Evolutionary conservation across 2,888 invertebrate species (phyloP).

Genomic region (Acanthoscelides obtectus): DNA sequence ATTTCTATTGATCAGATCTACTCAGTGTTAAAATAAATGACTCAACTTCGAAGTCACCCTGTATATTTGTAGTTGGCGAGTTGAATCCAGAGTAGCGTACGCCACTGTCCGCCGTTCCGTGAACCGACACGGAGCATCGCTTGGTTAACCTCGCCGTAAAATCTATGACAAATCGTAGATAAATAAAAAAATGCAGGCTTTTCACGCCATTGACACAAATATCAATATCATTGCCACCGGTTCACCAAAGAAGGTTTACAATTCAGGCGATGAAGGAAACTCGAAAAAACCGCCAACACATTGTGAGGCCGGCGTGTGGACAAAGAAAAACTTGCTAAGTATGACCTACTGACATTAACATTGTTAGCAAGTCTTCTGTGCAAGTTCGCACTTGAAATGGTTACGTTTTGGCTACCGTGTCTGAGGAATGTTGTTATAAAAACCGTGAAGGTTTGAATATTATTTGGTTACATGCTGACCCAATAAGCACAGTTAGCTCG

Average conservation of each 20-base stretch:
- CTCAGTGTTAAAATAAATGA: no score
- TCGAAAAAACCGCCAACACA: not conserved
- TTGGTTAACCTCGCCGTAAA: constrained; percentile 26
- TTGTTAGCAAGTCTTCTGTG: not conserved
- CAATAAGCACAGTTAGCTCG: no score
- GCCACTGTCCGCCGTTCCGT: constrained; percentile 9
- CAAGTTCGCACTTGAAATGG: not conserved
- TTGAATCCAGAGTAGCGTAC: no score
- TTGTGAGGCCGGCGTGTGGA: not conserved
- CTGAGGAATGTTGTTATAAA: no score
- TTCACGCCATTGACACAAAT: constrained; percentile 36
- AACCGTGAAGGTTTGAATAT: no score
- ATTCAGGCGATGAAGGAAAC: not conserved
- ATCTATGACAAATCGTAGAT: constrained; percentile 27
- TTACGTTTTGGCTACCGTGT: no score
- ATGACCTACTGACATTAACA: not conserved
- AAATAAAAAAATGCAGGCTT: constrained; percentile 23
- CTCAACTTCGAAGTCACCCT: no score
- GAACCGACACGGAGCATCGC: constrained; percentile 25
- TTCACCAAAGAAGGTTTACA: constrained; percentile 3
- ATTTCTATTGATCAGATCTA: no score
- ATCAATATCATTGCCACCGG: constrained; percentile 27
- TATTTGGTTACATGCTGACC: no score
- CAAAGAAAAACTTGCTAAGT: not conserved
- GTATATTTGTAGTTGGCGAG: no score